Percentiles rank a stretch among this genome's conserved stretches.
Evolutionary conservation across 2,797 vertebrate genomes (phyloP).

Genomic region (Cephalopachus bancanus): DNA sequence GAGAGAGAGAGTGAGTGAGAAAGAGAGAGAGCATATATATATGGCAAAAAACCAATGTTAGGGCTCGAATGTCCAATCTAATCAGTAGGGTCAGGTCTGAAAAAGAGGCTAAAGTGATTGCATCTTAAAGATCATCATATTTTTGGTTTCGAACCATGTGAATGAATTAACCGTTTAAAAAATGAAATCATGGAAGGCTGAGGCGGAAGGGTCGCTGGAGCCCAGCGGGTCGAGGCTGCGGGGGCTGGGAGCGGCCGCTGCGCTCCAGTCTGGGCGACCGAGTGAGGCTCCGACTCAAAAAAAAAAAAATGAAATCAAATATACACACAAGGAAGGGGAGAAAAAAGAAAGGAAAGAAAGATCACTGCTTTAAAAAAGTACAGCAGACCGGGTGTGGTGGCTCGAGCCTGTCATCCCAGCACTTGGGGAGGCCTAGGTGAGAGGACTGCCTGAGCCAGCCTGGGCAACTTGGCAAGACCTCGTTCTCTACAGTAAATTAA

Average conservation of each 20-base stretch:
- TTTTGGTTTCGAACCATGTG: conserved; percentile 35
- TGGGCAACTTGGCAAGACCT: too few relatives aligned
- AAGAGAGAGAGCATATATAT: neutral
- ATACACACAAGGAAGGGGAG: neutral
- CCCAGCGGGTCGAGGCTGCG: too few relatives aligned
- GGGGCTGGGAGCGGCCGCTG: too few relatives aligned
- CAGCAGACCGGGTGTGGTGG: too few relatives aligned
- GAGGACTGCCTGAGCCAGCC: too few relatives aligned
- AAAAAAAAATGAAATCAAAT: neutral
- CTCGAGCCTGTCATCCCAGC: too few relatives aligned
- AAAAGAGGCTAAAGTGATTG: conserved; percentile 41
- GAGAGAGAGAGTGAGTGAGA: too few relatives aligned
- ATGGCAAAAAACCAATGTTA: neutral
- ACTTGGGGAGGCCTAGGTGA: too few relatives aligned
- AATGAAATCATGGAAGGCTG: neutral
- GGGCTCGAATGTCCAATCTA: neutral
- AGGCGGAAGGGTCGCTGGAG: too few relatives aligned
- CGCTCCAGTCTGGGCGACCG: too few relatives aligned
- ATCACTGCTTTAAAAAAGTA: neutral
- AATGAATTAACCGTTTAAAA: conserved; percentile 55
- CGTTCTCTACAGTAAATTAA: too few relatives aligned
- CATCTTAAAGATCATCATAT: neutral
- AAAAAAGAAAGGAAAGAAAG: neutral
- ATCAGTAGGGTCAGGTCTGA: neutral
- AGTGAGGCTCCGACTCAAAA: neutral